Conservation (phyloP, 2,888 invertebrate species). For the Hoplodrina blanda region DNA sequence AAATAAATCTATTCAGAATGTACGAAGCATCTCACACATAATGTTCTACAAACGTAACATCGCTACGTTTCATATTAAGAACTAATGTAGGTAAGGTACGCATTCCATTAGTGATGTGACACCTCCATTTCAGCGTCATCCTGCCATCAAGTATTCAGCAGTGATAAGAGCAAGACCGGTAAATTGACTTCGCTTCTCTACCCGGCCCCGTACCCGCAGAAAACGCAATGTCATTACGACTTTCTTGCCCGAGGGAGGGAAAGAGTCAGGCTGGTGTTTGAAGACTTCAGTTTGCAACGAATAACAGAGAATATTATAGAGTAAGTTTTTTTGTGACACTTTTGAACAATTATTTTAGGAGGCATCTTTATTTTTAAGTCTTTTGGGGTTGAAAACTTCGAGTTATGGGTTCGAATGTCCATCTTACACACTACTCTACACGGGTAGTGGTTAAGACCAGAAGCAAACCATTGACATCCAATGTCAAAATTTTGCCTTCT, state of each 20-base stretch:
- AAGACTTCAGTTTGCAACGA: constrained; percentile 95
- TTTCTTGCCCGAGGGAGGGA: constrained; percentile 96
- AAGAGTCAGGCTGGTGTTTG: constrained; percentile 95
- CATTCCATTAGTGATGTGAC: constrained; percentile 49
- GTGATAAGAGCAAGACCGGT: constrained; percentile 95
- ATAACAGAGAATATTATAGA: constrained; percentile 91
- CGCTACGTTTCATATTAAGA: constrained; percentile 3
- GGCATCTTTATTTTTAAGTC: too few relatives aligned
- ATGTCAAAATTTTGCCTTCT: too few relatives aligned
- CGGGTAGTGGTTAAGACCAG: too few relatives aligned
- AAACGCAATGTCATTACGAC: constrained; percentile 96
- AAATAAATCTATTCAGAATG: constrained; percentile 8
- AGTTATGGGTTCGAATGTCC: too few relatives aligned
- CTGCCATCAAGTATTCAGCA: constrained; percentile 94
- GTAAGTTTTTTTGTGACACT: constrained; percentile 86
- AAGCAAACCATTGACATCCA: too few relatives aligned
- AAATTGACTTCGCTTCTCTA: constrained; percentile 95
- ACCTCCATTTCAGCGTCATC: constrained; percentile 91
- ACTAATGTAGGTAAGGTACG: constrained; percentile 17
- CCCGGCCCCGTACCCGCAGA: constrained; percentile 94
- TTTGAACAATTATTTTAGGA: not conserved
- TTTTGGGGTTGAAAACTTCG: too few relatives aligned
- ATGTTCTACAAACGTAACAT: constrained; percentile 17
- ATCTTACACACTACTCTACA: too few relatives aligned
- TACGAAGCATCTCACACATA: constrained; percentile 22